Base-by-base conservation (phyloP, 2,888 invertebrate genomes). In the Yponomeuta plumbellus region DNA sequence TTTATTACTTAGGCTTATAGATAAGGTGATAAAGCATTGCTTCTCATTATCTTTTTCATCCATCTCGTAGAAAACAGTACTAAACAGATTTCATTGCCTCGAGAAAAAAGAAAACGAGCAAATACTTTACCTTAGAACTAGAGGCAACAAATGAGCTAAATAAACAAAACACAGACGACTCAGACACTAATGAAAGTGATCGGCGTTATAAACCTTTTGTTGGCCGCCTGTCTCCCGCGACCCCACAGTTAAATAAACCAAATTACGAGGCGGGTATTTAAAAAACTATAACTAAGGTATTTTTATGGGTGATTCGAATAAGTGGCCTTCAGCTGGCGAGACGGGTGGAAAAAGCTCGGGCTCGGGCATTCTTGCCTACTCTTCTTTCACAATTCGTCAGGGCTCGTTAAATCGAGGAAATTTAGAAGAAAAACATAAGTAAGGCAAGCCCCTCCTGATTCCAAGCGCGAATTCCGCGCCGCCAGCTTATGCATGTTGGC, bases 401-500 rank as follows among this genome's bases (percentile, higher is more conserved):
- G 78, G 75, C 73, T 81, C 81, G 81, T 79, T 81, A 77, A 81
- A 66, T 75, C 71, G 44, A 69, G 71, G 74, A 75, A 78, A 80
- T 79, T 78, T 70, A 69, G 64, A 70, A 71, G 69, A 70, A 72
- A 70, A 68, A 61, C 67, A 67, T 68, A 52, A 52, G 44, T 52
- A 52, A 52, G 5, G 44, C 44, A 52, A 52, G 44, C 44, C 44
- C 17, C 66, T 66, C 67, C 68, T 64, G 70, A 67, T 69, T 69
- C 71, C 71, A 22, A 68, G 68, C 69, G 70, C 67, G 67, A 68
- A 74, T 74, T 72, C 73, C 73, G 69, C 68, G 66, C 69, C 72
- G 74, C 71, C 68, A 73, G 66, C 61, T 66, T 40, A 21, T 40
- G 21, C 63, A 69, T 17, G 44, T 52, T 52, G 17, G 44, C 17